A percentile compares a stretch with the other conserved stretches of the same genome.
Evolutionary conservation across 2,113 vertebrate genomes (phyloP).

Genomic region (Anolis carolinensis): DNA sequence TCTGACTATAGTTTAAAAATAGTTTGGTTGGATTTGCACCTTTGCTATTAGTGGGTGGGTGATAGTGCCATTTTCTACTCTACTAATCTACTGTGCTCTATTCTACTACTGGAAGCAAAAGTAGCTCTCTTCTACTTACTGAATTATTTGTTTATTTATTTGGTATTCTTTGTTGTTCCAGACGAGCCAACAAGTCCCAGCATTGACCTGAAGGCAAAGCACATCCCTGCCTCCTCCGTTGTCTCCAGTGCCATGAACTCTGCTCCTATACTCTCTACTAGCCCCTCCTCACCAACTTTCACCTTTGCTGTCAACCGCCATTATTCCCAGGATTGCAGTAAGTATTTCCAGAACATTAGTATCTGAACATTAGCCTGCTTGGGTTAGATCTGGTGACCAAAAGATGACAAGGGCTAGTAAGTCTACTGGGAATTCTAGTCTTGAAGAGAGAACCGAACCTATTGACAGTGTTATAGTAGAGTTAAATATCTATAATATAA

Average conservation of each 20-base stretch:
- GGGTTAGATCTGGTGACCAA: not conserved
- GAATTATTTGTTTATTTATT: not conserved
- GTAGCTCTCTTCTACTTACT: accelerated
- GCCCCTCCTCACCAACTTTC: slow-evolving; percentile 90
- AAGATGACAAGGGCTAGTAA: not conserved
- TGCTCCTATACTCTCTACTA: slow-evolving; percentile 84
- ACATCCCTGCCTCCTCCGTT: slow-evolving; percentile 94
- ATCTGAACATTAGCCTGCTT: not conserved
- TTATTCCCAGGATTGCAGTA: slow-evolving; percentile 96
- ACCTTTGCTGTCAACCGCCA: slow-evolving; percentile 89
- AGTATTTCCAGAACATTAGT: slow-evolving; percentile 70
- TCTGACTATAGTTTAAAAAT: too few species aligned
- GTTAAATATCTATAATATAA: not conserved
- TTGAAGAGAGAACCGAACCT: not conserved
- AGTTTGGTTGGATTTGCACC: too few species aligned
- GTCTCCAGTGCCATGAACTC: slow-evolving; percentile 96
- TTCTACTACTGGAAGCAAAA: too few species aligned
- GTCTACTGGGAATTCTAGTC: not conserved
- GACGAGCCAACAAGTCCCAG: slow-evolving; percentile 96
- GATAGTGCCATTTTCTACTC: too few species aligned
- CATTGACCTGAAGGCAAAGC: slow-evolving; percentile 93
- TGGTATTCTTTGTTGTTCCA: slow-evolving; percentile 60
- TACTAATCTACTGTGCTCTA: too few species aligned
- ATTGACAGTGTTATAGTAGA: not conserved
- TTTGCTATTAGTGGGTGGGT: too few species aligned